These are phyloP conservation scores for Drosophila setifemur DNA, from an alignment of 1,140 invertebrate genomes.

Conservation along the genomic window DNA sequence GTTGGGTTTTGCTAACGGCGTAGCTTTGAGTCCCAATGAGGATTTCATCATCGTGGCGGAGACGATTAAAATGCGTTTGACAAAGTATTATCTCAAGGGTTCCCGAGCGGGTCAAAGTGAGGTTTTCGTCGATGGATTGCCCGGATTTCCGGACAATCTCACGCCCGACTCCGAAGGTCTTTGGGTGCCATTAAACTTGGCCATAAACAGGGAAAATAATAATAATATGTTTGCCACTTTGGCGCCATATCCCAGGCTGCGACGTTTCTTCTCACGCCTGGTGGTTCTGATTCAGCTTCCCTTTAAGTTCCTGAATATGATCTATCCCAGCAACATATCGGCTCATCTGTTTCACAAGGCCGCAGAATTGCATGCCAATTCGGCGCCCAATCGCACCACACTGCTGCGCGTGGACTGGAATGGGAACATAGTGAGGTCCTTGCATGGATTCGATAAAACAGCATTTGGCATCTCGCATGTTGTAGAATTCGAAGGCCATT, in stretches of 20 bases:
- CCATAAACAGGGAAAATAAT: conserved; percentile 84
- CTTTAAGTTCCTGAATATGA: conserved; percentile 83
- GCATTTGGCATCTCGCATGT: conserved; percentile 84
- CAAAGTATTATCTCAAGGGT: conserved; percentile 88
- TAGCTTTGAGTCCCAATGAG: conserved; percentile 88
- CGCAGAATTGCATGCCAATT: conserved; percentile 76
- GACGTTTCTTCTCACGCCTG: conserved; percentile 84
- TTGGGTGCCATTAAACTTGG: conserved; percentile 85
- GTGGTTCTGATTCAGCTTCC: conserved; percentile 83
- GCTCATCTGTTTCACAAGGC: conserved; percentile 80
- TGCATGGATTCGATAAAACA: conserved; percentile 83
- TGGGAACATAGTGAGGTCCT: conserved; percentile 86
- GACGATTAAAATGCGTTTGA: conserved; percentile 83
- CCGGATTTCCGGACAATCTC: conserved; percentile 91
- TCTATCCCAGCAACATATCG: conserved; percentile 82
- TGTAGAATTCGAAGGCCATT: conserved; percentile 84
- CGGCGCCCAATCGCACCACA: conserved; percentile 77
- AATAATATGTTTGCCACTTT: conserved; percentile 83
- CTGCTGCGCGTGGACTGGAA: conserved; percentile 85
- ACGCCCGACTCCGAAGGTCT: conserved; percentile 86
- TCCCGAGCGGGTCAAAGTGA: conserved; percentile 87
- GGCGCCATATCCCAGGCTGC: conserved; percentile 84
- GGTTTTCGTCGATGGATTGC: conserved; percentile 89
- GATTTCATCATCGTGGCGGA: conserved; percentile 89
- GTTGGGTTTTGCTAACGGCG: conserved; percentile 90